phyloP scores from a whole-genome alignment of 2,113 vertebrate species.

The Formicarius rufipectus region DNA sequence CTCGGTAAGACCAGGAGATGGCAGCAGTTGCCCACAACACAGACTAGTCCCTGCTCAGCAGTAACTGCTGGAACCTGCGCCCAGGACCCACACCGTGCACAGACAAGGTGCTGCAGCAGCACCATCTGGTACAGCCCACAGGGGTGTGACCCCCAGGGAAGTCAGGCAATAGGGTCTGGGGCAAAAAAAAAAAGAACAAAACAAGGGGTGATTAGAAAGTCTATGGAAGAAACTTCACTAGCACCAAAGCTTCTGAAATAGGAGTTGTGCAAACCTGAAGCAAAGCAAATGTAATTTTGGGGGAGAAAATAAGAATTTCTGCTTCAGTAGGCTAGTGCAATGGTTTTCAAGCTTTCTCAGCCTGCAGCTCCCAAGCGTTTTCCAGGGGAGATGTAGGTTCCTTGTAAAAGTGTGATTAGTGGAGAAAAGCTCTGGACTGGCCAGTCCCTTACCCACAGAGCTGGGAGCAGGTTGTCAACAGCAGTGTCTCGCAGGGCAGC shows the following conservation, averaged over 20 bases:
- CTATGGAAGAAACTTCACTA: background rate
- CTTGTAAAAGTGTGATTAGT: background rate
- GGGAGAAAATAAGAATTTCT: background rate
- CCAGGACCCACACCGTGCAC: background rate
- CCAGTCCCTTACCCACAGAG: background rate
- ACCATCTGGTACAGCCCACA: background rate
- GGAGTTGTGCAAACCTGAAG: background rate
- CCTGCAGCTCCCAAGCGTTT: background rate
- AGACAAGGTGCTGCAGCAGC: background rate
- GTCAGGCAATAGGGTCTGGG: background rate
- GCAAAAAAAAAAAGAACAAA: background rate
- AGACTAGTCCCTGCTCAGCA: accelerated
- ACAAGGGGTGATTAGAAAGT: background rate
- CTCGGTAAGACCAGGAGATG: background rate
- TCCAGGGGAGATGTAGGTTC: background rate
- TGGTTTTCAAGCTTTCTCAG: background rate
- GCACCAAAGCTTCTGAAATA: background rate
- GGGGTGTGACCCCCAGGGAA: background rate
- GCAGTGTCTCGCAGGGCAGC: background rate
- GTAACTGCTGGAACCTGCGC: accelerated
- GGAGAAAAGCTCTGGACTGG: background rate
- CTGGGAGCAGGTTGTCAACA: background rate
- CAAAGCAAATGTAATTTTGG: background rate
- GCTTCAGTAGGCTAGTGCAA: background rate
- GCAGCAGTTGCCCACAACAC: background rate